Conservation (phyloP, 2,113 vertebrate genomes). For the Lamprologus ornatipinnis region DNA sequence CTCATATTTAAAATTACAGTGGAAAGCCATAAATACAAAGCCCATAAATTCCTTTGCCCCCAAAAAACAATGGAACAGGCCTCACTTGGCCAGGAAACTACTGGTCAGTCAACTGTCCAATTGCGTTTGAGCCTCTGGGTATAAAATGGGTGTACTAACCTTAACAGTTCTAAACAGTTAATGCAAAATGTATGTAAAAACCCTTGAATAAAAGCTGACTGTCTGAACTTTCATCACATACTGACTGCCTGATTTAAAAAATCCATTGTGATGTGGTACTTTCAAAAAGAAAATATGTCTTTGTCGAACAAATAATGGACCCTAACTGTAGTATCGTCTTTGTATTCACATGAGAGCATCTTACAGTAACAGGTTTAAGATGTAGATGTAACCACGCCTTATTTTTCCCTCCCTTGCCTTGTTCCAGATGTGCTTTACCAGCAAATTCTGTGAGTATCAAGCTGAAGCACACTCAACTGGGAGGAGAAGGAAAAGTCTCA, state of each 20-base stretch:
- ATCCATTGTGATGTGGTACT: not conserved
- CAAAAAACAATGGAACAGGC: not conserved
- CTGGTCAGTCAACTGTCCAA: not conserved
- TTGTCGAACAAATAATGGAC: not conserved
- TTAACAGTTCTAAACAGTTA: not conserved
- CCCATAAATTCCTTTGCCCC: not conserved
- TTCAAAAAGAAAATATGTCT: not conserved
- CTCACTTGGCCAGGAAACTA: not conserved
- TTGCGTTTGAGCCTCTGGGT: not conserved
- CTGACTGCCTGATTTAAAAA: not conserved
- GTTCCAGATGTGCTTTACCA: conserved; percentile 53
- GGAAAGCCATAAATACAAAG: not conserved
- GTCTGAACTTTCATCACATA: not conserved
- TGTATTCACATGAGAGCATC: not conserved
- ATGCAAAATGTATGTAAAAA: not conserved
- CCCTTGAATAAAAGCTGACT: not conserved
- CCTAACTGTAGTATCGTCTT: not conserved
- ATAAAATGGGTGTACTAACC: not conserved
- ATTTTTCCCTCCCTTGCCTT: conserved; percentile 6
- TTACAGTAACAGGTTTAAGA: not conserved
- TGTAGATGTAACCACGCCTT: conserved; percentile 19
- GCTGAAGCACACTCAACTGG: not conserved
- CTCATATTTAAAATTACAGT: not conserved
- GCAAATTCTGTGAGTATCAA: not conserved
- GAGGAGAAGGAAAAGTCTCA: not conserved